These are phyloP conservation scores for Eidolon helvum DNA, from an alignment of 2,113 vertebrate species.

Conservation along the genomic window DNA sequence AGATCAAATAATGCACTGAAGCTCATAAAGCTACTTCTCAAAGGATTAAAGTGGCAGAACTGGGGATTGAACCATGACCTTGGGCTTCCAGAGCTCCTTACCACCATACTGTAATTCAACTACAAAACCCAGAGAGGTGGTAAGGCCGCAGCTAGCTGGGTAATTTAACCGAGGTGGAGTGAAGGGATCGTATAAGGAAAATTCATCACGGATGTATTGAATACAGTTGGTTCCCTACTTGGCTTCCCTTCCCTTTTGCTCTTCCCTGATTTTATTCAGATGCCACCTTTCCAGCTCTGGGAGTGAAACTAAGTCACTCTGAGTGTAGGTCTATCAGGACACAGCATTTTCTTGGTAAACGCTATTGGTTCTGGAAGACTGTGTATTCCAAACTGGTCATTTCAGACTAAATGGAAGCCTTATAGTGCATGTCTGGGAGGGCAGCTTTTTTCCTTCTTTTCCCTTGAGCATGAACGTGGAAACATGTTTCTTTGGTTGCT, in stretches of 20 bases:
- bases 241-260: background rate
- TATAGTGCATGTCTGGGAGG: background rate
- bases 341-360: background rate
- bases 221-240: background rate
- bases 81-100: background rate
- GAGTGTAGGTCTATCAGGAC: background rate
- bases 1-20: background rate
- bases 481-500: background rate
- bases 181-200: background rate
- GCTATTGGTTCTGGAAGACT: background rate
- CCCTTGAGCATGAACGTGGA: background rate
- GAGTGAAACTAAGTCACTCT: background rate
- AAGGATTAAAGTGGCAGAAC: background rate
- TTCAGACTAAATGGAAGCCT: background rate
- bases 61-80: background rate
- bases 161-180: background rate
- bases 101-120: background rate
- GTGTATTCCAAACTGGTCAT: background rate
- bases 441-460: background rate
- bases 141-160: background rate
- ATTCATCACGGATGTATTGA: background rate
- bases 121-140: background rate
- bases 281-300: background rate
- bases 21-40: background rate
- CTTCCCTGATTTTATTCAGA: background rate